Base-by-base conservation (phyloP, 1,140 invertebrate species). In the Cydia amplana region DNA sequence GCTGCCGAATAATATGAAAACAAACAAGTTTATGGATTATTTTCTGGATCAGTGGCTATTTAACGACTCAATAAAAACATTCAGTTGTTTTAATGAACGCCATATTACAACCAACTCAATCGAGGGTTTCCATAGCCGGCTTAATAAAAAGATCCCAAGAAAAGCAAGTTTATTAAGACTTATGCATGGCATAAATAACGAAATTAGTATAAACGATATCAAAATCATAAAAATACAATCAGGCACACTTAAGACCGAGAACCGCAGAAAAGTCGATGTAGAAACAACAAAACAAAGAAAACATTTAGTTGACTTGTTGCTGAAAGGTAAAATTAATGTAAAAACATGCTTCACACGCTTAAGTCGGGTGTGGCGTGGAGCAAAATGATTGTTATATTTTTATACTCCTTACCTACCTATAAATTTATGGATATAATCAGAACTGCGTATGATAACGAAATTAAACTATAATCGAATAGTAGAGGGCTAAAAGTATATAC, bases 181-280 rank as follows among this genome's bases (percentile, higher is more conserved):
- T 65, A 65, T 65, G 63, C 63, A 65, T 65, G 14, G 25, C 28
- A 65, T 65, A 65, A 65, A 65, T n/a, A 65, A 65, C 14, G 63
- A 65, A 65, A 65, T 65, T 5, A 65, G 16, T 25, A 65, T 65
- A 65, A 65, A 65, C 63, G 63, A 65, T 3, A 32, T 65, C 25
- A 65, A 65, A 65, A 65, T 65, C 32, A 65, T 65, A 32, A 65
- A 65, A 65, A 65, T 65, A 65, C 63, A 65, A 65, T 32, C 63
- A 5, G 63, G 63, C 28, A 12, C 63, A 65, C 25, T 65, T 65
- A 65, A 65, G 63, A 65, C 5, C 63, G 25, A 65, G 12, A 65
- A 32, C 63, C 10, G 63, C 63, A 65, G 63, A 2, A 65, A 65
- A 28, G 23, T 65, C 4, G 63, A 65, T 65, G 63, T 65, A 65